Conservation (phyloP, 2,888 invertebrate species). For the Mactromeris polynyma region DNA sequence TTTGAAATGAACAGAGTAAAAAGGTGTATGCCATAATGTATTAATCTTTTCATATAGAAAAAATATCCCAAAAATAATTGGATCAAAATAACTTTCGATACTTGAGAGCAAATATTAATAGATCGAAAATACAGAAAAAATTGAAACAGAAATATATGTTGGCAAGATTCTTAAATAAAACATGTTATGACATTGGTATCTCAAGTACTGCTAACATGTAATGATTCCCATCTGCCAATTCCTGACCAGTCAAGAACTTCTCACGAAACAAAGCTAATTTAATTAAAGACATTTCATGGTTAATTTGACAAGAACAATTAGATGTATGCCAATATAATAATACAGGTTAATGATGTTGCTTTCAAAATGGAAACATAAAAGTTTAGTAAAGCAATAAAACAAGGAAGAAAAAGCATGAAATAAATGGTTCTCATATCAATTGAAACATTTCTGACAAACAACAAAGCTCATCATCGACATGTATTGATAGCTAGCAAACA, state of each 20-base stretch:
- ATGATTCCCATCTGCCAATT: not conserved
- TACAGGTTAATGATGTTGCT: not conserved
- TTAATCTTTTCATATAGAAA: too few species aligned
- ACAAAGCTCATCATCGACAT: not conserved
- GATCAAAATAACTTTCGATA: too few species aligned
- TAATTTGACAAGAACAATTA: constrained; percentile 11
- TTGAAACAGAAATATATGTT: too few species aligned
- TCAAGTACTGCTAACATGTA: not conserved
- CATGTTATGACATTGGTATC: too few species aligned
- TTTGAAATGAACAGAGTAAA: too few species aligned
- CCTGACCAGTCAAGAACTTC: not conserved
- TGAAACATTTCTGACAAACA: not conserved
- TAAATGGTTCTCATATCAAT: not conserved
- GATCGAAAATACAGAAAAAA: too few species aligned
- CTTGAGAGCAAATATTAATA: too few species aligned
- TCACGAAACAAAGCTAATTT: not conserved
- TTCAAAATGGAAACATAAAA: constrained; percentile 3
- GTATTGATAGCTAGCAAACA: constrained; percentile 5
- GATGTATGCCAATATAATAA: not conserved
- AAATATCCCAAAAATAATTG: too few species aligned
- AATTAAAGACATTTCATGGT: constrained; percentile 2
- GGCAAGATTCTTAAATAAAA: too few species aligned
- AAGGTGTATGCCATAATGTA: too few species aligned
- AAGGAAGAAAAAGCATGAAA: not conserved
- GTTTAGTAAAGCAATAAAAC: not conserved